Percentiles rank a stretch among this genome's conserved stretches.
Conservation (phyloP, 2,888 invertebrate genomes). For the Alloplasta piceator region DNA sequence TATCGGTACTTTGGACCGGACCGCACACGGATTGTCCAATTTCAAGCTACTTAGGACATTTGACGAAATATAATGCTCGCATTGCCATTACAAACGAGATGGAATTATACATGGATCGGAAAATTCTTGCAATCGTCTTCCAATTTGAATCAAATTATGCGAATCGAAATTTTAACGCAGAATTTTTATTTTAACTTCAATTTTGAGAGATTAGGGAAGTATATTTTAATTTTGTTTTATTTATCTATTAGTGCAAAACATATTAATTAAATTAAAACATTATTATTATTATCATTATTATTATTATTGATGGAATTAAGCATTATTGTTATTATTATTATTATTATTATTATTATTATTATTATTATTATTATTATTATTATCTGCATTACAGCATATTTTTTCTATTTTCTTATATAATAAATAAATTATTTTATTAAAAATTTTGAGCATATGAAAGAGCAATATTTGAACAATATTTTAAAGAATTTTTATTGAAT, state of each 20-base stretch:
- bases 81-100: constrained; percentile 40
- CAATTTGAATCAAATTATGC: constrained; percentile 4
- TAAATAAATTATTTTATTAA: too few relatives aligned
- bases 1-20: constrained; percentile 36
- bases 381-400: background rate
- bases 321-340: background rate
- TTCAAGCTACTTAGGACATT: constrained; percentile 79
- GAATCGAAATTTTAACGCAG: too few relatives aligned
- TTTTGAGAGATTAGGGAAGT: too few relatives aligned
- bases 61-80: constrained; percentile 62
- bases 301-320: background rate
- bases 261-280: background rate
- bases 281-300: background rate
- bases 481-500: too few relatives aligned
- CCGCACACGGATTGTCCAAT: constrained; percentile 74
- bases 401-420: too few relatives aligned
- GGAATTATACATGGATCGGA: background rate
- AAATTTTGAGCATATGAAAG: too few relatives aligned
- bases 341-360: background rate
- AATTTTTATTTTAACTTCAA: too few relatives aligned
- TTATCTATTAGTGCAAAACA: too few relatives aligned
- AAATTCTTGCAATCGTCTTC: background rate
- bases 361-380: background rate
- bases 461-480: too few relatives aligned
- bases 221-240: too few relatives aligned